phyloP scores from a whole-genome alignment of 2,888 invertebrate genomes.

The Rhagonycha lutea region DNA sequence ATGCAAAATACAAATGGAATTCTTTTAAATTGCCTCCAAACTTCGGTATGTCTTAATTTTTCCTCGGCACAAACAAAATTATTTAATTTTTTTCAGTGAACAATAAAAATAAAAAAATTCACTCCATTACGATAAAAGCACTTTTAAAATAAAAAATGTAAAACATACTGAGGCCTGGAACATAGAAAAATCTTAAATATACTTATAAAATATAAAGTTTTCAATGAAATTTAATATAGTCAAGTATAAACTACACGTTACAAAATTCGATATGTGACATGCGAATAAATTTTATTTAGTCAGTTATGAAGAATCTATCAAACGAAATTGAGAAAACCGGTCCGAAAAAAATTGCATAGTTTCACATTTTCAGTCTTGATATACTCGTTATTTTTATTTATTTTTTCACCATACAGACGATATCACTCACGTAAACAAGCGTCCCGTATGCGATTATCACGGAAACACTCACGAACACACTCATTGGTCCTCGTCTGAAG shows the following conservation, averaged over 20 bases:
- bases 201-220: slow-evolving; percentile 30
- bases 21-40: slow-evolving; percentile 5
- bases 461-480: slow-evolving; percentile 42
- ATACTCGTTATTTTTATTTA: slow-evolving; percentile 38
- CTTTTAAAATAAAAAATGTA: slow-evolving; percentile 8
- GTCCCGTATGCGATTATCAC: slow-evolving; percentile 38
- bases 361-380: slow-evolving; percentile 48
- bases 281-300: slow-evolving; percentile 28
- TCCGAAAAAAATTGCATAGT: slow-evolving; percentile 25
- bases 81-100: not conserved
- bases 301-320: not conserved
- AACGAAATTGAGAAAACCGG: not conserved
- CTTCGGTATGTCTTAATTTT: not conserved
- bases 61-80: not conserved
- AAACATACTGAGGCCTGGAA: slow-evolving; percentile 16
- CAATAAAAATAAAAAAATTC: not conserved
- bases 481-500: slow-evolving; percentile 38
- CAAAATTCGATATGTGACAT: slow-evolving; percentile 40
- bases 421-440: slow-evolving; percentile 43
- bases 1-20: slow-evolving; percentile 35
- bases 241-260: slow-evolving; percentile 34
- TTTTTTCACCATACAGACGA: slow-evolving; percentile 35
- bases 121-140: not conserved
- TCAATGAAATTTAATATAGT: slow-evolving; percentile 23
- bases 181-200: slow-evolving; percentile 17